Conservation (phyloP, 2,797 vertebrate genomes). For the Manis crassicaudata region DNA sequence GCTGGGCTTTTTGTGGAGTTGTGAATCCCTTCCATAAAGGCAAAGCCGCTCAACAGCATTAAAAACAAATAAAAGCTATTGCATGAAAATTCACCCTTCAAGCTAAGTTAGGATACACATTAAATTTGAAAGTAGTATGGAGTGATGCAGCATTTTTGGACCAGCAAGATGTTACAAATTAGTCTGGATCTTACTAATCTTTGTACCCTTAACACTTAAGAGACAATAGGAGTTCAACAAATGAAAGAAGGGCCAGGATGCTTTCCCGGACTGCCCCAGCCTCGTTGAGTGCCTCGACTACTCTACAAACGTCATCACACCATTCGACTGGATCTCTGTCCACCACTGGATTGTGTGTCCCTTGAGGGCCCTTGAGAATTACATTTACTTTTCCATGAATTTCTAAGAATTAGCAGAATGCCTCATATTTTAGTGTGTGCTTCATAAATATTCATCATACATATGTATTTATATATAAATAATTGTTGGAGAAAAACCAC, state of each 20-base stretch:
- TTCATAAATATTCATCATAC: neutral
- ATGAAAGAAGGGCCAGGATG: neutral
- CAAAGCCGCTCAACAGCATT: neutral
- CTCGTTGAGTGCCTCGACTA: neutral
- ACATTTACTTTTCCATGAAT: slow-evolving; percentile 14
- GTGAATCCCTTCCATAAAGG: neutral
- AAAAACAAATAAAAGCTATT: no score
- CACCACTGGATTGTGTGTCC: neutral
- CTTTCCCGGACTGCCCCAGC: neutral
- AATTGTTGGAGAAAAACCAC: neutral
- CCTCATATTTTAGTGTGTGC: neutral
- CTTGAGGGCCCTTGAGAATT: neutral
- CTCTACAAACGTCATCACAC: neutral
- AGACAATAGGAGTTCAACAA: neutral
- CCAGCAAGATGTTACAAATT: neutral
- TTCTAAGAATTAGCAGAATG: slow-evolving; percentile 10
- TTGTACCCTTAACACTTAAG: neutral
- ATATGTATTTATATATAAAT: neutral
- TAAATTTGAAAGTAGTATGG: neutral
- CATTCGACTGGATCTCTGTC: neutral
- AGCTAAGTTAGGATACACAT: neutral
- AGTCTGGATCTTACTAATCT: neutral
- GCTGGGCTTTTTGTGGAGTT: slow-evolving; percentile 48
- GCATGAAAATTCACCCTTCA: neutral
- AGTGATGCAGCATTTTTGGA: neutral